A percentile compares a stretch with the other conserved stretches of the same genome.
Conservation (phyloP, 2,113 vertebrate species). For the Brachionichthys hirsutus region DNA sequence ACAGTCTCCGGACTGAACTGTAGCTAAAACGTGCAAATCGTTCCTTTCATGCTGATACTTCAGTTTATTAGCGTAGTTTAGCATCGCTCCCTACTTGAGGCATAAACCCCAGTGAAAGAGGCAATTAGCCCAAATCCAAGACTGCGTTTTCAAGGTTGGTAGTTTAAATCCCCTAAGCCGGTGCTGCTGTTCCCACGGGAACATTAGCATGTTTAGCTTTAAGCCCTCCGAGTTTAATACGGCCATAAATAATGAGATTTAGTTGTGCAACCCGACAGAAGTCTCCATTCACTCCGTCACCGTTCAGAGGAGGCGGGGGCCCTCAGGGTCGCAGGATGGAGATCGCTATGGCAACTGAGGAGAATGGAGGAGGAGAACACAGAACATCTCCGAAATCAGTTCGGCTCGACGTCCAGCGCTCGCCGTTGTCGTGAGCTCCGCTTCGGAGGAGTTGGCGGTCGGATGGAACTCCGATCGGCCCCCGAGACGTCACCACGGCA, state of each 20-base stretch:
- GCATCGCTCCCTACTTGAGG: slow-evolving; percentile 11
- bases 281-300: slow-evolving; percentile 43
- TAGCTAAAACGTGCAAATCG: too few relatives aligned
- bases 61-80: slow-evolving; percentile 9
- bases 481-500: slow-evolving; percentile 21
- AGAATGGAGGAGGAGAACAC: background rate
- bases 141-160: slow-evolving; percentile 47
- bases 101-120: slow-evolving; percentile 41
- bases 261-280: slow-evolving; percentile 57
- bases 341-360: background rate
- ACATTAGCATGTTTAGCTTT: slow-evolving; percentile 53
- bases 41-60: slow-evolving; percentile 1
- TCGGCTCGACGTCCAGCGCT: slow-evolving; percentile 3
- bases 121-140: slow-evolving; percentile 66
- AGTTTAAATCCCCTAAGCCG: slow-evolving; percentile 63
- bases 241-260: slow-evolving; percentile 61
- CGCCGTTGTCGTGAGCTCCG: too few relatives aligned
- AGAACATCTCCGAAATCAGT: slow-evolving; percentile 3
- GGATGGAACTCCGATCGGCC: slow-evolving; percentile 16
- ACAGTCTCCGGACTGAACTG: too few relatives aligned
- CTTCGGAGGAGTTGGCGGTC: slow-evolving; percentile 15
- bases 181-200: slow-evolving; percentile 67
- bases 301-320: too few relatives aligned
- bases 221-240: slow-evolving; percentile 49
- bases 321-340: too few relatives aligned